A percentile compares a stretch with the other conserved stretches of the same genome.
phyloP scores from a whole-genome alignment of 2,113 vertebrate genomes.

The Callipepla squamata region DNA sequence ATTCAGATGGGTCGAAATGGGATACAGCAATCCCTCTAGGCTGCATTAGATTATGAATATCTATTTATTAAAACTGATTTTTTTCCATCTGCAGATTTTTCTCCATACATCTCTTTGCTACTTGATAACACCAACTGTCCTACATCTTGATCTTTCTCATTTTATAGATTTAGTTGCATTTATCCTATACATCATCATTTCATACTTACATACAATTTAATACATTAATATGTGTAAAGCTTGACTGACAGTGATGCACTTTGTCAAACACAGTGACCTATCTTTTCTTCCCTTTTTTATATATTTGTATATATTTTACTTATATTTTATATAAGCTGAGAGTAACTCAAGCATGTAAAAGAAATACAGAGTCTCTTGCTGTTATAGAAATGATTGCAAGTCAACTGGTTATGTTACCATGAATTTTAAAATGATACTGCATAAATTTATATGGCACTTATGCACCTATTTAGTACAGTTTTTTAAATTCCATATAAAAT shows the following conservation, averaged over 20 bases:
- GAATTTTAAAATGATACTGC: not conserved
- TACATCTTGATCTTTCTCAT: not conserved
- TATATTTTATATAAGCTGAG: not conserved
- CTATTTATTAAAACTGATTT: not conserved
- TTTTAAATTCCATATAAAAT: not conserved
- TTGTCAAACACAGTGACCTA: not conserved
- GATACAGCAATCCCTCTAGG: not conserved
- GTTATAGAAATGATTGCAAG: not conserved
- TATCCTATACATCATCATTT: not conserved
- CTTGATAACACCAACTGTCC: not conserved
- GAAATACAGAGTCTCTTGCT: not conserved
- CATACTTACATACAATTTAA: not conserved
- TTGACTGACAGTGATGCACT: not conserved
- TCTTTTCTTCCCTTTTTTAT: not conserved
- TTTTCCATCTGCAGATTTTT: not conserved
- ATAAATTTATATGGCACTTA: not conserved
- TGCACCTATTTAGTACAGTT: not conserved
- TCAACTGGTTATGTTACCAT: not conserved
- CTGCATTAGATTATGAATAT: not conserved
- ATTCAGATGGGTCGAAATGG: not conserved
- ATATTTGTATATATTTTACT: not conserved
- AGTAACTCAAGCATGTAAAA: not conserved
- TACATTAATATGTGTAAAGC: not conserved
- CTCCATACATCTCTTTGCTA: not conserved
- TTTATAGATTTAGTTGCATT: not conserved